These are phyloP conservation scores for Drosophila kepulauana DNA, from an alignment of 1,140 invertebrate genomes.

Conservation along the genomic window DNA sequence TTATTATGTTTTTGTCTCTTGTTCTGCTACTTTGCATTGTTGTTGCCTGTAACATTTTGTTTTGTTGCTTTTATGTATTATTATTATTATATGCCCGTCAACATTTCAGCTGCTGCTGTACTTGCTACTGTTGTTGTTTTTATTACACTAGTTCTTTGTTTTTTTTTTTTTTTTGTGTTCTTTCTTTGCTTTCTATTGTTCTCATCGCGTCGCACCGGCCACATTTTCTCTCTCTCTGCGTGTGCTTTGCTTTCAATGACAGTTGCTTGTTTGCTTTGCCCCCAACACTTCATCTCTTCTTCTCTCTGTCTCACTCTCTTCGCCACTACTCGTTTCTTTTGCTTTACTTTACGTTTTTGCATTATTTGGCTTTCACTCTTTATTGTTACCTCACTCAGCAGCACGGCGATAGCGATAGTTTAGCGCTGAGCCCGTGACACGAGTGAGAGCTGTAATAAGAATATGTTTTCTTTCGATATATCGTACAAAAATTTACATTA, in stretches of 20 bases:
- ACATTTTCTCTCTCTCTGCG: constrained; percentile 43
- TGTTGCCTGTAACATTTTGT: constrained; percentile 70
- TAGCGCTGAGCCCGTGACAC: background rate
- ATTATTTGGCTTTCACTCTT: constrained; percentile 57
- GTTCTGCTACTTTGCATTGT: constrained; percentile 67
- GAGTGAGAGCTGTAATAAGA: background rate
- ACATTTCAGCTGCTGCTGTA: constrained; percentile 35
- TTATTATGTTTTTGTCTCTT: constrained; percentile 79
- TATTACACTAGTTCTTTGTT: constrained; percentile 28
- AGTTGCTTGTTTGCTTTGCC: constrained; percentile 13
- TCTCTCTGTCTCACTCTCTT: constrained; percentile 19
- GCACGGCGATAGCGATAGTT: background rate
- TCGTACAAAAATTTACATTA: background rate
- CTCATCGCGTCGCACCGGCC: constrained; percentile 50
- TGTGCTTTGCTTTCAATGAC: constrained; percentile 14
- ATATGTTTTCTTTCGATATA: background rate
- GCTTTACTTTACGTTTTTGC: constrained; percentile 43
- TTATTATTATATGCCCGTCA: constrained; percentile 66
- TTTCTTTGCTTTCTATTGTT: constrained; percentile 41
- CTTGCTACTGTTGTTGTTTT: constrained; percentile 37
- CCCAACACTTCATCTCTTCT: background rate
- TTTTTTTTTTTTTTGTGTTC: constrained; percentile 45
- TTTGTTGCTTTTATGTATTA: constrained; percentile 70
- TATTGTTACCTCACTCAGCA: constrained; percentile 38
- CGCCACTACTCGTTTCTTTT: constrained; percentile 4